These are phyloP conservation scores for Schrankia costaestrigalis DNA, from an alignment of 2,888 invertebrate genomes.

Conservation along the genomic window DNA sequence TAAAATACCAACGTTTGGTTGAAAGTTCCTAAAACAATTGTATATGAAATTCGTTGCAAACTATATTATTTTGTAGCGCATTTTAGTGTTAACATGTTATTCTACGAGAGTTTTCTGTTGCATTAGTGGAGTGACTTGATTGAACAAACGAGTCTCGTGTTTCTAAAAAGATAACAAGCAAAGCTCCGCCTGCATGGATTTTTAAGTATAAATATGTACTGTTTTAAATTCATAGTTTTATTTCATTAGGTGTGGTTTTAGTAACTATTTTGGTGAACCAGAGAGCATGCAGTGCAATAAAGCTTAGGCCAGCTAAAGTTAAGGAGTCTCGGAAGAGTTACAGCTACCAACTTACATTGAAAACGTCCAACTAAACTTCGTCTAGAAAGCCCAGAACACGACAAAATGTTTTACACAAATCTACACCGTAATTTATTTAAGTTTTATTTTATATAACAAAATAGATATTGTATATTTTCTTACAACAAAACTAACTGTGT, in stretches of 20 bases:
- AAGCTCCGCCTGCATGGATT: conserved; percentile 3
- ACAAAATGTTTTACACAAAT: conserved; percentile 20
- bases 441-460: no score
- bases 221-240: background rate
- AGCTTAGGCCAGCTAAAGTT: conserved; percentile 27
- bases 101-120: background rate
- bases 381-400: no score
- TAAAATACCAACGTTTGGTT: conserved; percentile 12
- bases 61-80: no score
- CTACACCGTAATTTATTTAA: conserved; percentile 18
- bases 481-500: no score
- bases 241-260: no score
- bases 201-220: background rate
- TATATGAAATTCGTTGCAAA: no score
- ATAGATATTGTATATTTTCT: no score
- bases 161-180: background rate
- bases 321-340: conserved; percentile 25
- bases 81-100: no score
- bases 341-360: conserved; percentile 20
- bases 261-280: no score
- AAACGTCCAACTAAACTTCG: conserved; percentile 22
- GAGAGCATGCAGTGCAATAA: conserved; percentile 24
- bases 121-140: no score
- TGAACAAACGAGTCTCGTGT: background rate
- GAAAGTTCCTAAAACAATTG: no score